Evolutionary conservation across 1,140 invertebrate species (phyloP).

Genomic region (Ruditapes philippinarum): DNA sequence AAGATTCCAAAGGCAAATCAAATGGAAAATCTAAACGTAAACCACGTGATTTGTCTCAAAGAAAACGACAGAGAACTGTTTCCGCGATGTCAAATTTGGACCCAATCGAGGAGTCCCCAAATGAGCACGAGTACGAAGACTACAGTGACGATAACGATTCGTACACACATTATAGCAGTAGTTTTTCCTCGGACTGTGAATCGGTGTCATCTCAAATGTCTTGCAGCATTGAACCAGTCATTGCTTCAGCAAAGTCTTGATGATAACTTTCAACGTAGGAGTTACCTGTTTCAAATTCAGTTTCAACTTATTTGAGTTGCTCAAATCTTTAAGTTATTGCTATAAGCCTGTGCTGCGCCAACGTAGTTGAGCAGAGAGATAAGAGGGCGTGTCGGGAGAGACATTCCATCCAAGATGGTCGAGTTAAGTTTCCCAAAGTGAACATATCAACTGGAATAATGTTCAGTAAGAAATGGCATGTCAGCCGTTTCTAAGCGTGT

Average conservation of each 20-base stretch:
- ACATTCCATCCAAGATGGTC: background rate
- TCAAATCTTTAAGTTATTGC: constrained; percentile 59
- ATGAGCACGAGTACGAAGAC: constrained; percentile 78
- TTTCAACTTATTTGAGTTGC: constrained; percentile 59
- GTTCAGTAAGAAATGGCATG: background rate
- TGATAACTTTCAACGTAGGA: constrained; percentile 21
- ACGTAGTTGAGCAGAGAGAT: background rate
- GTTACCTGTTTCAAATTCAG: background rate
- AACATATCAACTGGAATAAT: constrained; percentile 8
- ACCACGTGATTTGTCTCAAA: constrained; percentile 76
- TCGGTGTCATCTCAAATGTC: constrained; percentile 50
- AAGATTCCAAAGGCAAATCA: constrained; percentile 45
- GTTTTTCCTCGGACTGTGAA: constrained; percentile 55
- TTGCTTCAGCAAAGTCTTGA: constrained; percentile 42
- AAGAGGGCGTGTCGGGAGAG: background rate
- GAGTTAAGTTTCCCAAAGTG: background rate
- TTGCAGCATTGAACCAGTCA: constrained; percentile 54
- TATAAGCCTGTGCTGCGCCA: background rate
- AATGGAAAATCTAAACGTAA: constrained; percentile 82
- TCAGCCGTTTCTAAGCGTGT: background rate
- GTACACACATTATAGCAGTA: constrained; percentile 76
- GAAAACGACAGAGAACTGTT: constrained; percentile 83
- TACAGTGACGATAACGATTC: constrained; percentile 79
- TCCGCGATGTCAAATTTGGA: constrained; percentile 85
- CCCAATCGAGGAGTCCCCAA: constrained; percentile 83